Percentiles rank a stretch among this genome's conserved stretches.
Conservation (phyloP, 2,113 vertebrate genomes). For the Psilopsiagon aurifrons region DNA sequence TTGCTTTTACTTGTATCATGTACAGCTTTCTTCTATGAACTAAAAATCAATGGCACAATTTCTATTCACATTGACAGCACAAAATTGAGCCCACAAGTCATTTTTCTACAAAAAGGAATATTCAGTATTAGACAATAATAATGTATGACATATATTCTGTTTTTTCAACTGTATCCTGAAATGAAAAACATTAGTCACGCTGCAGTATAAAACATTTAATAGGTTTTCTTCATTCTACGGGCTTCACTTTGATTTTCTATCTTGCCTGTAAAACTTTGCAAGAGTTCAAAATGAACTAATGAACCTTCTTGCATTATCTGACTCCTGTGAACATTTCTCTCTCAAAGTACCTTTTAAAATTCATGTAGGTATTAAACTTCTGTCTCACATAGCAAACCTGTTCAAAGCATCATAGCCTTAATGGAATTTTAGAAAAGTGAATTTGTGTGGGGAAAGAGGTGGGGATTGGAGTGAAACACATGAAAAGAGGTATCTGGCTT, state of each 20-base stretch:
- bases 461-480: neutral
- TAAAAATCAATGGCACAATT: neutral
- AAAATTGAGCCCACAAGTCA: neutral
- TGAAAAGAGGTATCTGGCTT: neutral
- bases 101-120: neutral
- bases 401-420: neutral
- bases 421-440: neutral
- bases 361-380: neutral
- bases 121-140: neutral
- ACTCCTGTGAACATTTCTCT: neutral
- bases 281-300: neutral
- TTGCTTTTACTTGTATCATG: neutral
- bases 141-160: neutral
- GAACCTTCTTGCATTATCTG: neutral
- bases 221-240: neutral
- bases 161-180: neutral
- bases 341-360: neutral
- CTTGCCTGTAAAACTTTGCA: neutral
- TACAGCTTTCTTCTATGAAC: neutral
- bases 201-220: neutral
- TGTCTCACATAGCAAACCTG: neutral
- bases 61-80: neutral
- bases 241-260: neutral
- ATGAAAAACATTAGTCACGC: neutral
- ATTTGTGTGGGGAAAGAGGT: neutral